Evolutionary conservation across 2,888 invertebrate species (phyloP).

Genomic region (Cheilosia scutellata): DNA sequence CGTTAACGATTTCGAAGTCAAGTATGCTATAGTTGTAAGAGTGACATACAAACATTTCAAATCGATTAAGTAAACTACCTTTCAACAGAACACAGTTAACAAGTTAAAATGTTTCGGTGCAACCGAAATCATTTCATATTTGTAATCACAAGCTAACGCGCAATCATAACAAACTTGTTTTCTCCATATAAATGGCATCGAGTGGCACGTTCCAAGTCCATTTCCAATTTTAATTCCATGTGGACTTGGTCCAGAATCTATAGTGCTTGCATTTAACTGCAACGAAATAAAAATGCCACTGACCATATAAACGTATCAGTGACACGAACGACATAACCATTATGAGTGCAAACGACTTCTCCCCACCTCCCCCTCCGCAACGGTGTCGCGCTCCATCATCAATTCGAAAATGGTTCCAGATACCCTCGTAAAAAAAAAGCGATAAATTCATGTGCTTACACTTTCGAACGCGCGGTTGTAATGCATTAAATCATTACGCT

Average conservation of each 20-base stretch:
- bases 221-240: slow-evolving; percentile 56
- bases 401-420: slow-evolving; percentile 59
- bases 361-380: neutral
- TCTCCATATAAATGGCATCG: slow-evolving; percentile 59
- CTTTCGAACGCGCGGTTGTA: slow-evolving; percentile 62
- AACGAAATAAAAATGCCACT: slow-evolving; percentile 72
- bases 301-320: slow-evolving; percentile 70
- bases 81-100: neutral
- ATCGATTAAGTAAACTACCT: neutral
- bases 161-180: slow-evolving; percentile 69
- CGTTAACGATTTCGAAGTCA: no score
- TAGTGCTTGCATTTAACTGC: slow-evolving; percentile 66
- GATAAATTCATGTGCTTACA: slow-evolving; percentile 47
- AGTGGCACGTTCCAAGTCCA: slow-evolving; percentile 73
- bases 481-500: slow-evolving; percentile 64
- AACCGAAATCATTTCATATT: slow-evolving; percentile 71
- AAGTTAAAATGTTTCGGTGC: neutral
- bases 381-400: slow-evolving; percentile 30
- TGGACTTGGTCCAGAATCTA: slow-evolving; percentile 74
- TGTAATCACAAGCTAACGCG: slow-evolving; percentile 51
- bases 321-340: slow-evolving; percentile 75
- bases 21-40: no score
- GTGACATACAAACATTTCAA: neutral
- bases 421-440: slow-evolving; percentile 32
- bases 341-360: slow-evolving; percentile 70